Conservation (phyloP, 2,888 invertebrate species). For the Drosophila rubida region DNA sequence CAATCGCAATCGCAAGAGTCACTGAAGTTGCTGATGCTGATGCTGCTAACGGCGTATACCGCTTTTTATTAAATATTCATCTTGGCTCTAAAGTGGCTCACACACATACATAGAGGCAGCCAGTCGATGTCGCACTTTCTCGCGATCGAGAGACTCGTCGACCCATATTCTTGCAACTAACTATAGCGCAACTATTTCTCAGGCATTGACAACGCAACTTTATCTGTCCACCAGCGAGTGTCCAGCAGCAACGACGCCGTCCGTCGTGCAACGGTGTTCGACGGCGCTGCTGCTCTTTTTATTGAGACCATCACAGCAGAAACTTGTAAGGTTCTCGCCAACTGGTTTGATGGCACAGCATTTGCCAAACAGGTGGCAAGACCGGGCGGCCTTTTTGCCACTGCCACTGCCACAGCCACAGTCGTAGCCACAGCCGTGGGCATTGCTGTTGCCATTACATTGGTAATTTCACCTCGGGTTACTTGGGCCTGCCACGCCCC, state of each 20-base stretch:
- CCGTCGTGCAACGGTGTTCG: constrained; percentile 31
- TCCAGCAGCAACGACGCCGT: constrained; percentile 16
- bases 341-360: constrained; percentile 43
- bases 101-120: too few relatives aligned
- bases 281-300: constrained; percentile 15
- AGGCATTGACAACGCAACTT: constrained; percentile 40
- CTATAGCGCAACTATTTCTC: constrained; percentile 53
- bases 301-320: constrained; percentile 39
- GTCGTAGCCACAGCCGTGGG: too few relatives aligned
- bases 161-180: constrained; percentile 66
- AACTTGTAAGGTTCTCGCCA: constrained; percentile 53
- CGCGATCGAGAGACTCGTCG: constrained; percentile 55
- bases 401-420: background rate
- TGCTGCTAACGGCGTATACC: constrained; percentile 43
- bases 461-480: constrained; percentile 51
- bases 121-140: constrained; percentile 66
- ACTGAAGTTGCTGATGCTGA: constrained; percentile 26
- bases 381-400: constrained; percentile 28
- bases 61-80: constrained; percentile 49
- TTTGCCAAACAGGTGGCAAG: constrained; percentile 51
- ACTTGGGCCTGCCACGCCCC: constrained; percentile 12
- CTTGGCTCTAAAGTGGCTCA: constrained; percentile 41
- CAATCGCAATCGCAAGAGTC: constrained; percentile 18
- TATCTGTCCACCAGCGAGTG: constrained; percentile 20
- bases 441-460: constrained; percentile 13